These are phyloP conservation scores for Paramisgurnus dabryanus DNA, from an alignment of 2,113 vertebrate species.

Conservation along the genomic window DNA sequence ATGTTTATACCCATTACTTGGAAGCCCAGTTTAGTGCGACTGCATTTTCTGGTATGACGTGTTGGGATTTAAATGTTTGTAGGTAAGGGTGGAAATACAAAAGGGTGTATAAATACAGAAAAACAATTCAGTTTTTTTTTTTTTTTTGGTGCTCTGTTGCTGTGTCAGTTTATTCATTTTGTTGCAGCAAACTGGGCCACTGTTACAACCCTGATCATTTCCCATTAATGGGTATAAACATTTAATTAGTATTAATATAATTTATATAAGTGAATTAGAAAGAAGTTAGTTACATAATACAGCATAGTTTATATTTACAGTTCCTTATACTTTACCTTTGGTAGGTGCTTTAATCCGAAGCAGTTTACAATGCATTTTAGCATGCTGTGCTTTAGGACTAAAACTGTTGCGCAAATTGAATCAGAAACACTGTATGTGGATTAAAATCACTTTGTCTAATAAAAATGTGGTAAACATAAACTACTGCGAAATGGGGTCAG, in stretches of 20 bases:
- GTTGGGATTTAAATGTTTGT: background rate
- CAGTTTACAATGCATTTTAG: background rate
- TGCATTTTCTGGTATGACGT: constrained; percentile 4
- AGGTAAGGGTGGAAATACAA: background rate
- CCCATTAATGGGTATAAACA: no score
- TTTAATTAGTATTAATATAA: no score
- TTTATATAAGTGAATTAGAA: no score
- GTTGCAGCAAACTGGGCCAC: no score
- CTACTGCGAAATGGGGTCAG: constrained; percentile 21
- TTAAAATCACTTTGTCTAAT: background rate
- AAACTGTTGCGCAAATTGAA: background rate
- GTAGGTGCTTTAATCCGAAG: no score
- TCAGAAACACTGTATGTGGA: background rate
- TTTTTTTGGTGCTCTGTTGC: no score
- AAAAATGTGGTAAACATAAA: background rate
- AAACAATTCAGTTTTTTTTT: no score
- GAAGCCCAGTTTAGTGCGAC: background rate
- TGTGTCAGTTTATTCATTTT: background rate
- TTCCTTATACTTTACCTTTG: no score
- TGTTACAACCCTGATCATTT: no score
- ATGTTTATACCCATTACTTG: no score
- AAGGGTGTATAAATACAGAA: background rate
- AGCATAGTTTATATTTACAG: no score
- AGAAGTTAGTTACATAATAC: no score
- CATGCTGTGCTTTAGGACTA: background rate